phyloP scores from a whole-genome alignment of 2,797 vertebrate species.

The Vespertilio murinus region DNA sequence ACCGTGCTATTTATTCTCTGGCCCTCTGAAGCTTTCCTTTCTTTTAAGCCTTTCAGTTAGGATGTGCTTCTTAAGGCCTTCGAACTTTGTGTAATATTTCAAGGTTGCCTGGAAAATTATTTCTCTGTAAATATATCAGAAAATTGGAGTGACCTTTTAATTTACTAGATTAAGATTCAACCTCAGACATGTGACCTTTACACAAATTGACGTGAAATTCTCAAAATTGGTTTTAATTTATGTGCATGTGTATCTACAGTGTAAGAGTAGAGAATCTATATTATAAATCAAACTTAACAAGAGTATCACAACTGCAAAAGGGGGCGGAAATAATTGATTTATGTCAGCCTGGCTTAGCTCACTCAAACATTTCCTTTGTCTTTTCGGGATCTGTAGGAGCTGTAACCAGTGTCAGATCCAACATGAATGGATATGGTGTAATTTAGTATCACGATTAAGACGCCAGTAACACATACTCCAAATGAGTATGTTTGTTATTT shows the following conservation, averaged over 20 bases:
- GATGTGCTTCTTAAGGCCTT: background rate
- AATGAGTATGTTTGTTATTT: background rate
- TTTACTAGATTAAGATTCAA: background rate
- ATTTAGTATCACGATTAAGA: background rate
- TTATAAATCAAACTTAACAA: background rate
- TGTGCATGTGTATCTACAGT: background rate
- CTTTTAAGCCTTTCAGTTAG: background rate
- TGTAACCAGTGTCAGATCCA: background rate
- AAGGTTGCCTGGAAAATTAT: background rate
- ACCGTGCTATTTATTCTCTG: fast-evolving
- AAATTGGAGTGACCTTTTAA: constrained; percentile 1
- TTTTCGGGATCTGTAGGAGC: background rate
- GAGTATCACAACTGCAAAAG: background rate
- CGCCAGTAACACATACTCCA: background rate
- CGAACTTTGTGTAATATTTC: background rate
- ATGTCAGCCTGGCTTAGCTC: background rate
- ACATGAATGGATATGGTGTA: background rate
- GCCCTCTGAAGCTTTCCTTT: background rate
- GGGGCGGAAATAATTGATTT: background rate
- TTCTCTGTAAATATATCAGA: background rate
- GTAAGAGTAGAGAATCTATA: background rate
- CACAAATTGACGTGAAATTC: background rate
- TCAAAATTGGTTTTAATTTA: background rate
- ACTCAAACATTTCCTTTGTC: background rate
- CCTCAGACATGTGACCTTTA: background rate